phyloP scores from a whole-genome alignment of 2,888 invertebrate species.

The Machimus atricapillus region DNA sequence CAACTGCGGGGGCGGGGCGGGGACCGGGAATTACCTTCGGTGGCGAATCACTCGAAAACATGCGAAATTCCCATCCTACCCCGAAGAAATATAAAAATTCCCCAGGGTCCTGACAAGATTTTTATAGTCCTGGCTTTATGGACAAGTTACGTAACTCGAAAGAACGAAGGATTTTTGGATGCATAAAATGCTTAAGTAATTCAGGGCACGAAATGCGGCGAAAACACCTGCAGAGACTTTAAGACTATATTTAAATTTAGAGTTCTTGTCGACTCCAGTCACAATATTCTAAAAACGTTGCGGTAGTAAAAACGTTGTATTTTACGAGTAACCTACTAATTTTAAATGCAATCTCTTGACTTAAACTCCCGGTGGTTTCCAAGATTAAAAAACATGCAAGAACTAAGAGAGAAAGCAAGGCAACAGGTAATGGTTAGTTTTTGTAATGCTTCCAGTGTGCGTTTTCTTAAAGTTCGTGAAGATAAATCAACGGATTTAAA shows the following conservation, averaged over 20 bases:
- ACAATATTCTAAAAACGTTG: not conserved
- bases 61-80: not conserved
- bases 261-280: not conserved
- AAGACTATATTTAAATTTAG: not conserved
- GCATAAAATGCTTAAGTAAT: not conserved
- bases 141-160: not conserved
- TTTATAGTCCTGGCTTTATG: not conserved
- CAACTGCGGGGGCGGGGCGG: not conserved
- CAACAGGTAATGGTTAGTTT: not conserved
- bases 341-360: not conserved
- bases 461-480: not conserved
- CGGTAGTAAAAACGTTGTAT: not conserved
- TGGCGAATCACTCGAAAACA: not conserved
- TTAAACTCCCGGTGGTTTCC: not conserved
- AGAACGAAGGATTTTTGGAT: not conserved
- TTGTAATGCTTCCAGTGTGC: not conserved
- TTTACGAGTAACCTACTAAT: not conserved
- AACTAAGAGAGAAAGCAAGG: not conserved
- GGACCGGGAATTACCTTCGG: not conserved
- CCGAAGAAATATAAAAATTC: not conserved
- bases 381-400: not conserved
- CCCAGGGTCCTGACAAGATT: not conserved
- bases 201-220: not conserved
- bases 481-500: not conserved
- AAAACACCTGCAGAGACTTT: not conserved